phyloP scores from a whole-genome alignment of 2,888 invertebrate species.

The Ariolimax columbianus region DNA sequence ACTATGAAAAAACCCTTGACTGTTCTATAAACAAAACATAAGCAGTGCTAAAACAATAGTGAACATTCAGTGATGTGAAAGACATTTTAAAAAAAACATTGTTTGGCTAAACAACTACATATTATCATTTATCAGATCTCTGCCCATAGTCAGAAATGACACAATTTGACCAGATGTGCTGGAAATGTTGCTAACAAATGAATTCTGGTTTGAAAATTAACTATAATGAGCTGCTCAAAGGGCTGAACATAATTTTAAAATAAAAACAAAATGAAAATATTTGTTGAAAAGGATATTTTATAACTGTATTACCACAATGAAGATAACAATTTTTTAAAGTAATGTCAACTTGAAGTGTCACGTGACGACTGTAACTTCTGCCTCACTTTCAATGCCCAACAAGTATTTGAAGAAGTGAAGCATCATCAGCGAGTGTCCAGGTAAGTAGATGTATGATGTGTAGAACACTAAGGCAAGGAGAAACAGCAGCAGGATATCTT shows the following conservation, averaged over 20 bases:
- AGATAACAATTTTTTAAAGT: no score
- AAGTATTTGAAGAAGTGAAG: constrained; percentile 62
- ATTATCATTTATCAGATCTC: background rate
- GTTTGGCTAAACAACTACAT: background rate
- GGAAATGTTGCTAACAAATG: background rate
- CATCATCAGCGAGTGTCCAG: constrained; percentile 80
- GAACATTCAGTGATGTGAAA: background rate
- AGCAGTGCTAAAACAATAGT: no score
- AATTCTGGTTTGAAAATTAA: no score
- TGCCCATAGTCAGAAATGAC: background rate
- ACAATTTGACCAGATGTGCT: background rate
- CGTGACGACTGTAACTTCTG: constrained; percentile 41
- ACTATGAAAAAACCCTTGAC: background rate
- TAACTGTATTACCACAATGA: no score
- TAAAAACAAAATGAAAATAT: background rate
- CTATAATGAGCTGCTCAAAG: no score
- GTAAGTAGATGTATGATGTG: constrained; percentile 82
- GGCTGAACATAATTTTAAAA: background rate
- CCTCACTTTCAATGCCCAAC: constrained; percentile 47
- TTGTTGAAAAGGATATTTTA: no score
- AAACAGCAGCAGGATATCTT: constrained; percentile 81
- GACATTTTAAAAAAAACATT: background rate
- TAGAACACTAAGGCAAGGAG: constrained; percentile 81
- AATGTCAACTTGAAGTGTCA: background rate
- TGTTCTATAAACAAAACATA: background rate